Evolutionary conservation across 1,140 invertebrate species (phyloP), one percentile per base, ranked within the genome.

Genomic region (Anastrepha ludens): DNA sequence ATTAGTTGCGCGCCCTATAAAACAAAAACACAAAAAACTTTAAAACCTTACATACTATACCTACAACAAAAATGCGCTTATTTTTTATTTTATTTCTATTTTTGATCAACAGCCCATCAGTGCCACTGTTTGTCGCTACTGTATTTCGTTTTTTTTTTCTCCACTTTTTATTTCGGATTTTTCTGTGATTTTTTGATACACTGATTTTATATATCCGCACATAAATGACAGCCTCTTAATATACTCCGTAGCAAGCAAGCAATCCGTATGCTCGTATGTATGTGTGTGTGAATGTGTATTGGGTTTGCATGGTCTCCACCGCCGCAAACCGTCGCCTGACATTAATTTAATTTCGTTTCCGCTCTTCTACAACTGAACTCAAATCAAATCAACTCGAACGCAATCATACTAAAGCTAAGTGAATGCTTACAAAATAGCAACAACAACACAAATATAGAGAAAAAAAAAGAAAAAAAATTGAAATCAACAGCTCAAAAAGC

Each of bases 261-360:
- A n/a, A 74, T 65, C 8, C 15, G 7, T 39, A 86, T 86, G 29
- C 7, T n/a, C 8, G 15, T 60, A 29, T n/a, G 17, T 5, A 11
- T 15, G 11, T 85, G 78, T 60, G 11, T 39, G 11, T 81, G 20
- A 0, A 13, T 55, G 8, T 15, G 1, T 58, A 13, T 39, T 7
- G 2, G 7, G 20, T 58, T 60, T 86, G 59, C 85, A 11, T 62
- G 59, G 58, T 13, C 44, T 41, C 85, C 20, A 60, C 58, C 55
- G 55, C 44, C 59, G 59, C n/a, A 8, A 44, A 9, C 11, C 67
- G 20, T 15, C 9, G 59, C 39, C 85, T 86, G 59, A 62, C 85
- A 62, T 86, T 86, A 86, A 86, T 86, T 86, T 86, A 86, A 62
- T 86, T 86, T 59, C 59, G 85, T 58, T 86, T 86, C 85, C 85